Evolutionary conservation across 2,113 vertebrate genomes (phyloP).

Genomic region (Merops nubicus): DNA sequence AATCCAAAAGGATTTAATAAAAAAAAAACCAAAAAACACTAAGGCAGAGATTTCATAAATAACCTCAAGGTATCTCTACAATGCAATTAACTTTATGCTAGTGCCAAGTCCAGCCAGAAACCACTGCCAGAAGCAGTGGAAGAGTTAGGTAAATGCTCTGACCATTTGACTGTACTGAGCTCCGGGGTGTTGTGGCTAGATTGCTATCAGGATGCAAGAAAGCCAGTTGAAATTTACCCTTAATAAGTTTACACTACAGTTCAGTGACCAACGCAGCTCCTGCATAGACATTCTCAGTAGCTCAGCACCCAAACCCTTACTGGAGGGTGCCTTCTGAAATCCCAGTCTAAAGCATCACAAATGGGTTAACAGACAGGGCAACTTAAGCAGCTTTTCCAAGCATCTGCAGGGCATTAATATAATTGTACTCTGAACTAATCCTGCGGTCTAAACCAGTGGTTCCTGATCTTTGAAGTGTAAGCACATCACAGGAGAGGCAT

Average conservation of each 20-base stretch:
- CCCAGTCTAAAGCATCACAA: not conserved
- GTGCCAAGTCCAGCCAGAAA: not conserved
- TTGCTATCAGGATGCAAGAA: not conserved
- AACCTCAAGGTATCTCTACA: not conserved
- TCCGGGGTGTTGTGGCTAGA: not conserved
- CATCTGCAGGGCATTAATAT: not conserved
- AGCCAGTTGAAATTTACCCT: not conserved
- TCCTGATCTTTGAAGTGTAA: not conserved
- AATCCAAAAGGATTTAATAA: slow-evolving; percentile 10
- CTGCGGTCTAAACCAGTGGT: not conserved
- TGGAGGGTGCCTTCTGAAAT: not conserved
- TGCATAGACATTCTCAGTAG: not conserved
- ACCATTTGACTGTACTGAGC: not conserved
- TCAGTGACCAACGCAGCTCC: not conserved
- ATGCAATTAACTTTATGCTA: not conserved
- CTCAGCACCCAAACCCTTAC: not conserved
- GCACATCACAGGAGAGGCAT: not conserved
- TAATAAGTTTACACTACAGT: not conserved
- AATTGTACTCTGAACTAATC: not conserved
- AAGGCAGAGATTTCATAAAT: slow-evolving; percentile 32
- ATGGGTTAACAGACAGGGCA: not conserved
- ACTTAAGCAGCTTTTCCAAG: not conserved
- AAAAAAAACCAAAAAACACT: not conserved
- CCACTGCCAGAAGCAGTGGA: not conserved
- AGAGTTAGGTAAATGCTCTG: not conserved